Conservation (phyloP, 2,113 vertebrate genomes). For the Circaetus gallicus region DNA sequence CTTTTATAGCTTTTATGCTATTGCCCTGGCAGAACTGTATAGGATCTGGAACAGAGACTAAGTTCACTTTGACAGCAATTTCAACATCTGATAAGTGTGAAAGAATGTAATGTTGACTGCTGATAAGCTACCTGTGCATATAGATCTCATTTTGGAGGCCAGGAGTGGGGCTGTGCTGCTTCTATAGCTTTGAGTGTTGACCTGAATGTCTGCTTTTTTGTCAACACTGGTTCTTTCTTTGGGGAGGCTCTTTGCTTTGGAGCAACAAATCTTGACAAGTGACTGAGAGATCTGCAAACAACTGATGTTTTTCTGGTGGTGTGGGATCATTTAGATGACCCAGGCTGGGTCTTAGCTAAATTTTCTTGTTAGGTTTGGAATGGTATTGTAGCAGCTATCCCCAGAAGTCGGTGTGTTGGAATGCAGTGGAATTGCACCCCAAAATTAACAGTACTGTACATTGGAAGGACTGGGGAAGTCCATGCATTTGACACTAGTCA, state of each 20-base stretch:
- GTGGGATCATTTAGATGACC: not conserved
- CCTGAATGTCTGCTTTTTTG: not conserved
- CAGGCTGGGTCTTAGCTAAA: not conserved
- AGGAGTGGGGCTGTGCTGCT: not conserved
- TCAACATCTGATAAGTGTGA: not conserved
- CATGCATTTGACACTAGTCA: not conserved
- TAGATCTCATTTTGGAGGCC: not conserved
- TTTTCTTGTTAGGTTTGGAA: not conserved
- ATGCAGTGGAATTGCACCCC: not conserved
- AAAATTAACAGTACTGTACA: not conserved
- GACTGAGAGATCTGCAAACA: not conserved
- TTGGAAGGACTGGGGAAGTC: not conserved
- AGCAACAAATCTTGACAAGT: not conserved
- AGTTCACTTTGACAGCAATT: not conserved
- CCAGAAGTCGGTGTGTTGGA: not conserved
- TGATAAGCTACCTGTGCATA: not conserved
- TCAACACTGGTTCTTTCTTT: not conserved
- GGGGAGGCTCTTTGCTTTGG: not conserved
- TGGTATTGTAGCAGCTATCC: not conserved
- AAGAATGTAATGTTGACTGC: not conserved
- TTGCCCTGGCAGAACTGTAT: not conserved
- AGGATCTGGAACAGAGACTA: not conserved
- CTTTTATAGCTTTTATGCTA: not conserved
- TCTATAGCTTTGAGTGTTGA: not conserved
- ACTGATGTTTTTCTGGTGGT: not conserved